These are phyloP conservation scores for Babylonia areolata DNA, from an alignment of 1,140 invertebrate species.

Conservation along the genomic window DNA sequence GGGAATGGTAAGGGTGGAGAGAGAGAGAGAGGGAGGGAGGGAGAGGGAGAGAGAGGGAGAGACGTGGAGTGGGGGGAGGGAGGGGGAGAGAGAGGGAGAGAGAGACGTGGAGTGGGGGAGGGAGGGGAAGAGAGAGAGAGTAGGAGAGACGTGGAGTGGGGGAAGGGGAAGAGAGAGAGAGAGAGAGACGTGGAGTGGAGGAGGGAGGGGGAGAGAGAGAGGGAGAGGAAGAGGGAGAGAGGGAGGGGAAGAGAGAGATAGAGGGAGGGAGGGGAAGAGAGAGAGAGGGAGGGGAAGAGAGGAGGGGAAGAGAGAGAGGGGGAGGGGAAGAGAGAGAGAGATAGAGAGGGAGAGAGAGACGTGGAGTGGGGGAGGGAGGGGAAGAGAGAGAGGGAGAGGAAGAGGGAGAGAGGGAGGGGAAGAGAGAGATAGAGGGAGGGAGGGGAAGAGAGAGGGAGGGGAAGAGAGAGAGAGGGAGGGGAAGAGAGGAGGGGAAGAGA, in stretches of 20 bases:
- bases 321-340: background rate
- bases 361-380: too few species aligned
- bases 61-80: too few species aligned
- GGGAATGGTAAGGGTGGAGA: background rate
- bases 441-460: conserved; percentile 8
- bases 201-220: conserved; percentile 75
- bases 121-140: conserved; percentile 28
- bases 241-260: background rate
- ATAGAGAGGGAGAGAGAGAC: conserved; percentile 9
- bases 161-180: background rate
- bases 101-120: conserved; percentile 27
- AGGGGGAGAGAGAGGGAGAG: conserved; percentile 30
- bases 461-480: conserved; percentile 42
- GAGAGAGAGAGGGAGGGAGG: background rate
- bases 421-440: conserved; percentile 36
- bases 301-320: background rate
- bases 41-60: too few species aligned
- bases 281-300: background rate
- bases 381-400: too few species aligned
- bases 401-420: background rate
- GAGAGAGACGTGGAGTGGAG: background rate
- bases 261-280: conserved; percentile 6
- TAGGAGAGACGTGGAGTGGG: background rate
- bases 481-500: background rate
- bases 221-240: background rate